Evolutionary conservation across 2,113 vertebrate genomes (phyloP), one percentile per base, ranked within the genome.

Genomic region (Dascyllus trimaculatus): DNA sequence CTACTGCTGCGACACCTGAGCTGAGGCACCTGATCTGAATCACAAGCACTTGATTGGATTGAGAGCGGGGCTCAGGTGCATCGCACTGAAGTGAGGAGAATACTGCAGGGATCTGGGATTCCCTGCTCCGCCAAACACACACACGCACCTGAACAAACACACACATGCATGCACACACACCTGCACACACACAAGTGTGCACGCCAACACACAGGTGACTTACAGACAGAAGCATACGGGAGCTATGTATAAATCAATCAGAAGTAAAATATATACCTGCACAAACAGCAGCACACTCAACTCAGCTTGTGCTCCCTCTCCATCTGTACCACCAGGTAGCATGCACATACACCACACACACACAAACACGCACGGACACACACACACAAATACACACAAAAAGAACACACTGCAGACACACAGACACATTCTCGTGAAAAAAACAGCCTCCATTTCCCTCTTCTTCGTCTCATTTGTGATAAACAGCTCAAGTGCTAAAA

Each of bases 31-130:
- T 86, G 89, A 91, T 80, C 83, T 70, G 85, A 89, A 89, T 90
- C 75, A 59, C 59, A 80, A 89, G 73, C 57, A 49, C 56, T 43
- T 71, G 85, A 91, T 82, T 90, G 87, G 85, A 51, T 59, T 71
- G 49, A 73, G 38, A 70, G 59, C 29, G 65, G 75, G 88, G 85
- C 90, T 93, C 90, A 93, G 90, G 91, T 91, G 91, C 87, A 75
- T 89, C 79, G 57, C 43, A 76, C 26, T 81, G 81, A 91, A 84
- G 63, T 83, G 69, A 60, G 24, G 61, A 80, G 61, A 86, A 72
- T 59, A 85, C 84, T 0, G 4, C 82, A 59, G 80, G 74, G 84
- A 84, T 40, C 46, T 1, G 46, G 85, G 80, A 85, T 88, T 89
- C 86, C 87, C 83, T 78, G 49, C 71, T 73, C 57, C 0, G 46